Evolutionary conservation across 2,113 vertebrate species (phyloP), one percentile per base, ranked within the genome.

Genomic region (Mesembrinibis cayennensis): DNA sequence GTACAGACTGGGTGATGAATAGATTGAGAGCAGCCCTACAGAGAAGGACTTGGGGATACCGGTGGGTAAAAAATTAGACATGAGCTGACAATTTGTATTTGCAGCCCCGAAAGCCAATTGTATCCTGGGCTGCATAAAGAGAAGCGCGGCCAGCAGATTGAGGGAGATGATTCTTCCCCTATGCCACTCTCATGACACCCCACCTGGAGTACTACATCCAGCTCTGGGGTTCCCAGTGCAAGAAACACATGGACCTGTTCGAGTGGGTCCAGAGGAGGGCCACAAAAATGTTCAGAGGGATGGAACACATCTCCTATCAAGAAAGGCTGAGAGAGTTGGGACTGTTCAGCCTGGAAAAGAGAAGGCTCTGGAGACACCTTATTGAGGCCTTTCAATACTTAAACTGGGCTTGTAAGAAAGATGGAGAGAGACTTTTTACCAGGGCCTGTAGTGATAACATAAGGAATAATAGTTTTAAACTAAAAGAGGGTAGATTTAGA

Each of bases 131-230:
- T 82, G 9, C 21, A 63, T 52, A 29, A 82, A 62, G 69, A 47
- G 32, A 7, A 21, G 12, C 1, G 4, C 7, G 19, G 6, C 16
- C 19, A 63, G 10, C 14, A 73, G 29, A 25, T 38, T 0, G 1
- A 65, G 8, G 22, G 7, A 49, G 21, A 14, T 3, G 2, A 34
- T 63, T 87, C 42, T 47, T 26, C 30, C 21, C 8, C 40, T 27
- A 7, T 4, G 2, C 9, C 34, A 15, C 16, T 30, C 42, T 52
- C 2, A 3, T 62, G 52, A 72, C 13, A 56, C 25, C 7, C 9
- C 42, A 32, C 25, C 36, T 14, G 25, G 13, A 63, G 29, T 70
- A 44, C 9, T n/a, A 9, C 5, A 1, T 26, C 8, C 8, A 76
- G 11, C 17, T 82, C 13, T 86, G 50, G 17, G 7, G 11, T 7